phyloP scores from a whole-genome alignment of 1,140 invertebrate genomes.

The Magallana gigas region DNA sequence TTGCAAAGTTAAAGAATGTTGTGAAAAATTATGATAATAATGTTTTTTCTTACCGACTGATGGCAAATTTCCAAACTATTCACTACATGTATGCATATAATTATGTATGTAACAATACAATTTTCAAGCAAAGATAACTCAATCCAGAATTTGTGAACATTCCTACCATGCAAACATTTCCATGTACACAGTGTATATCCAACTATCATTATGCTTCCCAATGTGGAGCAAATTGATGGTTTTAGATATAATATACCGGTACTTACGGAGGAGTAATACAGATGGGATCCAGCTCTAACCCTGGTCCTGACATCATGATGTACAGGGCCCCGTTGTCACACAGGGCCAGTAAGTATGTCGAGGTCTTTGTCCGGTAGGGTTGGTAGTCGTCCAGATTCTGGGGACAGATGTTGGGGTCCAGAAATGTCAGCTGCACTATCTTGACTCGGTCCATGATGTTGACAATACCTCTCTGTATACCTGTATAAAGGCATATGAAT shows the following conservation, averaged over 20 bases:
- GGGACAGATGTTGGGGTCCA: conserved; percentile 72
- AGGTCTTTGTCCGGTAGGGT: conserved; percentile 65
- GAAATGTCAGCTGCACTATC: conserved; percentile 67
- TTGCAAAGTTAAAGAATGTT: too few species aligned
- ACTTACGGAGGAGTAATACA: conserved; percentile 65
- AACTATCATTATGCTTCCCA: too few species aligned
- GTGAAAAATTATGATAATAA: too few species aligned
- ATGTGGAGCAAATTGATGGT: too few species aligned
- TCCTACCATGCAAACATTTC: too few species aligned
- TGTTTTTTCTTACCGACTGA: too few species aligned
- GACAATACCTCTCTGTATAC: conserved; percentile 67
- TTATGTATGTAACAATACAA: too few species aligned
- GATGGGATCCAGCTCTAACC: conserved; percentile 59
- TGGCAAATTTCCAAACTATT: too few species aligned
- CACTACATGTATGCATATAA: too few species aligned
- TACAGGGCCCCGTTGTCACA: conserved; percentile 65
- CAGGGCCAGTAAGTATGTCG: conserved; percentile 67
- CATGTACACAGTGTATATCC: too few species aligned
- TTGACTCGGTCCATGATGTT: conserved; percentile 58
- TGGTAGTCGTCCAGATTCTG: conserved; percentile 62
- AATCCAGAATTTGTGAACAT: too few species aligned
- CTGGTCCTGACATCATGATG: conserved; percentile 58
- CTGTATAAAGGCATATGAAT: conserved; percentile 53
- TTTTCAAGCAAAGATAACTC: too few species aligned
- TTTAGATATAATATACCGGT: neutral